Evolutionary conservation across 2,113 vertebrate genomes (phyloP), one percentile per base, ranked within the genome.

Genomic region (Pimephales promelas): DNA sequence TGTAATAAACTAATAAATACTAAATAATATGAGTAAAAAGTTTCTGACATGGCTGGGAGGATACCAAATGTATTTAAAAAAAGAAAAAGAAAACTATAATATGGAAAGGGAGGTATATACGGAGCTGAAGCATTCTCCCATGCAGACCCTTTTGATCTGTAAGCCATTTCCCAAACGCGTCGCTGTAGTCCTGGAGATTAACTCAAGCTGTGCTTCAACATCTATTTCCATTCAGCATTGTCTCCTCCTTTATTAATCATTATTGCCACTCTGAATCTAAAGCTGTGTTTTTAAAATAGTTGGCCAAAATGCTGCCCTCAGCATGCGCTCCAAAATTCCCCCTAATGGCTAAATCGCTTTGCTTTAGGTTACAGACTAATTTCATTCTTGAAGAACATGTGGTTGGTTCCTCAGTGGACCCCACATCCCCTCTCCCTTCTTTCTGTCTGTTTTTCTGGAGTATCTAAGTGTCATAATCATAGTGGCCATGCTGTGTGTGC

Each of bases 391-490:
- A 90, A 47, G 82, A 87, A 91, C 91, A 88, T 92, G 91, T 90
- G 92, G 90, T 91, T 88, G 85, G 89, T 88, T 87, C 83, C 28
- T 88, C 86, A 82, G 86, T 88, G 89, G 88, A 90, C 90, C 89
- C 90, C 92, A 86, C 87, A 89, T 92, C 90, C 91, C 91, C 92
- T 88, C 84, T 78, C 88, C 88, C 79, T 34, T 88, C 85, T 62
- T 56, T 84, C 88, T 90, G 56, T 77, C 66, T 91, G 93, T 90
- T 94, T 94, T 93, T 92, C 91, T 90, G 83, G 91, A 86, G 92
- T 88, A 94, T 94, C 91, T 93, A 95, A 94, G 91, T 89, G 92
- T 95, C 92, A 95, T 95, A 94, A 94, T 94, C 90, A 87, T 89
- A 87, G 89, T 85, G 66, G 89, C 88, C 93, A 91, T 94, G 94